Base-by-base conservation (phyloP, 2,888 invertebrate species). In the Campopleginae sp. region DNA sequence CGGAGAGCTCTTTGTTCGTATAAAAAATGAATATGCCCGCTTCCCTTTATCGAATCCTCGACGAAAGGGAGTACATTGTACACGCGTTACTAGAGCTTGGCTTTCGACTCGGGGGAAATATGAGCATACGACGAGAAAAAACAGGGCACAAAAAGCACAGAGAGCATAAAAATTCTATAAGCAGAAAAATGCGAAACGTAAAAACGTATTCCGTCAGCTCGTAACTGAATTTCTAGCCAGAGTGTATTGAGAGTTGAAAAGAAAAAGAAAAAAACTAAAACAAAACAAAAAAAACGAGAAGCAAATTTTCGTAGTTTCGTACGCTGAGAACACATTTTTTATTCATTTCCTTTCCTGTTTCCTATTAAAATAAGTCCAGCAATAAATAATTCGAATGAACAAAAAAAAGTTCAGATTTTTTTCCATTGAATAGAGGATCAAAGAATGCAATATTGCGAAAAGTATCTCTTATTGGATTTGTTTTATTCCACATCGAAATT, bases 51-150 rank as follows among this genome's bases (percentile, higher is more conserved):
- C 51, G 27, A 77, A 51, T 42, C 38, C 46, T 66, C 51, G 76
- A 33, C 51, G 76, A 33, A 23, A 33, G 33, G 48, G 27, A 38
- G 44, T 68, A 66, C 54, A 77, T 68, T 54, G 38, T 46, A 19
- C 58, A 58, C 42, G 68, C 54, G 66, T 66, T 66, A 74, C 66
- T 54, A n/a, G 48, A 14, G 70, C 38, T 48, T 51, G 80, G 66
- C 44, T 66, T 48, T 44, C 27, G 63, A 75, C 84, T 76, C 84
- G 48, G 44, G 77, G 84, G 77, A 84, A 81, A 84, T 78, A 84
- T 70, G 75, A 44, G 65, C 27, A 58, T 58, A 79, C 82, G 82
- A 79, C 44, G 51, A 38, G 76, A 80, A 51, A 78, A 46, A 81
- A 46, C 77, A 65, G 38, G n/a, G 42, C 77, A 68, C 68, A 54